Base-by-base conservation (phyloP, 2,797 vertebrate genomes). In the Cynodonichthys magdalenae region DNA sequence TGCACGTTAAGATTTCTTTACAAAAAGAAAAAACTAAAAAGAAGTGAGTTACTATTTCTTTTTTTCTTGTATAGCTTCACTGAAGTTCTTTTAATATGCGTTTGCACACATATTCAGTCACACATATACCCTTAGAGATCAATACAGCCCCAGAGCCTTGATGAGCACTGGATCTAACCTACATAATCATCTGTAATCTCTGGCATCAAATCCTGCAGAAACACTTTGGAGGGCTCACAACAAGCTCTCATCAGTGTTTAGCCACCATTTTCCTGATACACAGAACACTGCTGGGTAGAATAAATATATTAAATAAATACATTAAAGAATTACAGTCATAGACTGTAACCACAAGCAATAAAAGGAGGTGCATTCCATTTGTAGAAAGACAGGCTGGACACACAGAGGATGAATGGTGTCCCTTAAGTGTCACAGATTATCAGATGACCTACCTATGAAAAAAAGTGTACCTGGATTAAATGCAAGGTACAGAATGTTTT, bases 121-220 rank as follows among this genome's bases (percentile, higher is more conserved):
- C 49, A 57, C 36, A 39, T 46, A 69, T 63, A 52, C 53, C 7
- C 36, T 39, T 10, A 19, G 31, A 69, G 64, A 89, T 87, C 85
- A 81, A 90, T 89, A 89, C n/a, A 74, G 64, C 58, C 80, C 72
- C 64, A 74, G 60, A 79, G 78, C 77, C 49, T 66, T 68, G 79
- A 65, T 34, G 68, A 76, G 52, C 57, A 75, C 73, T 83, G 57
- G 67, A 76, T 83, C 70, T 79, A 90, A 85, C 85, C 79, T 67
- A 83, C 68, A 90, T 86, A 85, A 87, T 88, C 81, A 90, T 83
- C 69, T 83, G 84, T 89, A 89, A 91, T 90, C 87, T 89, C 82
- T 53, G 56, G 82, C 77, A 88, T 86, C 76, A 89, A 88, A 89
- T 88, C 89, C 83, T 77, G 75, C 74, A 76, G 74, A 63, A 63